Conservation (phyloP, 2,797 vertebrate genomes). For the Gallinago solitaria region DNA sequence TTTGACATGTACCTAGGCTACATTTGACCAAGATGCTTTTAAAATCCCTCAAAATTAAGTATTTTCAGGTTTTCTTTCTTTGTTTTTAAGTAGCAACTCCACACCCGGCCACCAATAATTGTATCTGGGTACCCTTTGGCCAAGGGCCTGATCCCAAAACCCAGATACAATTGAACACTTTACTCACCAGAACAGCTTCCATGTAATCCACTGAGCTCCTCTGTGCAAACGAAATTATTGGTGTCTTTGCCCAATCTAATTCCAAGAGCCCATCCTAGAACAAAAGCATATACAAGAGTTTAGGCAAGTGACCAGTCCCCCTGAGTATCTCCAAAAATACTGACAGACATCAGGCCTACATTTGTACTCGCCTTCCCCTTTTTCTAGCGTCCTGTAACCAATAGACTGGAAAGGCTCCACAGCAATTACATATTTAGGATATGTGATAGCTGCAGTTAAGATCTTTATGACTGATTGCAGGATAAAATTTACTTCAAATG, state of each 20-base stretch:
- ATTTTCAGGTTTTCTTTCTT: neutral
- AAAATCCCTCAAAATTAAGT: neutral
- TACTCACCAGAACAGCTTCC: neutral
- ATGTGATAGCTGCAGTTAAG: constrained; percentile 61
- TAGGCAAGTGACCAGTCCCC: neutral
- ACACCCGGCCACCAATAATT: too few relatives aligned
- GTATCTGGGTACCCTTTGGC: too few relatives aligned
- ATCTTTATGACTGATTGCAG: constrained; percentile 53
- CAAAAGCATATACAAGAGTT: neutral
- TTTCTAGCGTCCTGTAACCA: constrained; percentile 16
- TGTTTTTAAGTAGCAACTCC: neutral
- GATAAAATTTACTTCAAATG: constrained; percentile 57
- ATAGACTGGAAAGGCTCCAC: constrained; percentile 54
- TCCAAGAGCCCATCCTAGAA: neutral
- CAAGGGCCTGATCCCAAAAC: neutral
- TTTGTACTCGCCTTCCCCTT: neutral
- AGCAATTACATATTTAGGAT: constrained; percentile 61
- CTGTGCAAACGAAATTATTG: neutral
- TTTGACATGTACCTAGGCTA: neutral
- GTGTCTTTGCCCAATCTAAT: neutral
- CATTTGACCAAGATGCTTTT: neutral
- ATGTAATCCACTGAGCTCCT: neutral
- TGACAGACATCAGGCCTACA: neutral
- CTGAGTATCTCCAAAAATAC: neutral
- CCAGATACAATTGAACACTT: neutral